Evolutionary conservation across 2,888 invertebrate species (phyloP).

Genomic region (Parnassius orleans): DNA sequence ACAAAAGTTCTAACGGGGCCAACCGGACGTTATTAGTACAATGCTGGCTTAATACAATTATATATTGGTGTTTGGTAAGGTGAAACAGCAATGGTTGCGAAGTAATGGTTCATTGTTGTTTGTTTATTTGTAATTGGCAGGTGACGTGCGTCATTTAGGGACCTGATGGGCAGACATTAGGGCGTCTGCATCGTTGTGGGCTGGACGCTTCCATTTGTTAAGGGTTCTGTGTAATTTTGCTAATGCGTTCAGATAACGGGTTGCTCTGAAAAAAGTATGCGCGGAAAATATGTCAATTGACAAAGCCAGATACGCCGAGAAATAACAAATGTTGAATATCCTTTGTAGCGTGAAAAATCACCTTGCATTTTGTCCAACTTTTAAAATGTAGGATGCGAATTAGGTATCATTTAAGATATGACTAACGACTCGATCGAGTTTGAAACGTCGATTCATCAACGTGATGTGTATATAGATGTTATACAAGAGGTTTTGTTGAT

Average conservation of each 20-base stretch:
- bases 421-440: too few species aligned
- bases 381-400: too few species aligned
- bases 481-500: too few species aligned
- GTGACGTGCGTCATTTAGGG: constrained; percentile 76
- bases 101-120: constrained; percentile 27
- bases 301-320: constrained; percentile 31
- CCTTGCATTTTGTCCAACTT: too few species aligned
- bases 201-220: constrained; percentile 66
- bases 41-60: constrained; percentile 32
- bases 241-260: constrained; percentile 64
- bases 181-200: constrained; percentile 71
- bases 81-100: constrained; percentile 42
- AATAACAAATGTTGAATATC: constrained; percentile 1
- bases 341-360: background rate
- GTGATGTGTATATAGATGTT: too few species aligned
- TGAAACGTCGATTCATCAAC: too few species aligned
- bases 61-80: background rate
- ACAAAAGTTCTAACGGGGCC: background rate
- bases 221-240: constrained; percentile 68
- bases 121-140: constrained; percentile 57
- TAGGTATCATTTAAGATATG: too few species aligned
- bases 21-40: constrained; percentile 37
- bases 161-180: constrained; percentile 77
- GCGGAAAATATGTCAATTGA: constrained; percentile 59
- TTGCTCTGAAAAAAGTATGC: constrained; percentile 51